Base-by-base conservation (phyloP, 2,888 invertebrate genomes). In the Timema podura region DNA sequence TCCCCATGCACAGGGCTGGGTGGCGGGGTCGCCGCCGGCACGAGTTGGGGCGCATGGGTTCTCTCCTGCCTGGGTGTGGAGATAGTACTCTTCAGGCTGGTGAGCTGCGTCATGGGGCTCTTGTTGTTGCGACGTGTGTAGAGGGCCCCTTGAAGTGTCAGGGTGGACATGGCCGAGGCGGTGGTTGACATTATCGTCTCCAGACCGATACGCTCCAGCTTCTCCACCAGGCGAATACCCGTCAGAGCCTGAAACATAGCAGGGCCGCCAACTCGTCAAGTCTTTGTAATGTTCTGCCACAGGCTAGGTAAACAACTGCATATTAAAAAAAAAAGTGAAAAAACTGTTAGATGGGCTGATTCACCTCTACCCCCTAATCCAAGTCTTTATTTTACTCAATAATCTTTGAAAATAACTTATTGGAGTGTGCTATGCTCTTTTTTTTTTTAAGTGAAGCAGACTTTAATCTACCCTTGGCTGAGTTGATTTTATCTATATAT, bases 101-200 rank as follows among this genome's bases (percentile, higher is more conserved):
- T 90, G 67, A 92, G 80, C 81, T 92, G 92, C 74, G 91, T 88
- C 89, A 93, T 91, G 2, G 92, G 92, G 78, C 92, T 92, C 73
- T 88, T 88, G 71, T 89, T 85, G 7, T 83, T 81, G 77, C 88
- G 88, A 51, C 85, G 79, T 0, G 85, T 85, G 81, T 80, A 90
- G 77, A 87, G 78, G 44, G 89, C 87, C 64, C 87, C 87, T 73
- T 85, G 87, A 44, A 87, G 79, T 10, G 88, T 86, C 6, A 91
- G 81, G 48, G 90, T 87, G 13, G 88, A 86, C 8, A 89, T 85
- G 6, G 83, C 82, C 48, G 82, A 86, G 75, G 72, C 76, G 0
- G 85, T 85, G 15, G 87, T 86, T 44, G 88, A 86, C 82, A 89
- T 88, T 61, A 90, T 85, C 74, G 87, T 87, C 68, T 88, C 87